phyloP scores from a whole-genome alignment of 30 jellyfish, hydroid and myxozoan genomes.

The Turritopsis rubra region DNA sequence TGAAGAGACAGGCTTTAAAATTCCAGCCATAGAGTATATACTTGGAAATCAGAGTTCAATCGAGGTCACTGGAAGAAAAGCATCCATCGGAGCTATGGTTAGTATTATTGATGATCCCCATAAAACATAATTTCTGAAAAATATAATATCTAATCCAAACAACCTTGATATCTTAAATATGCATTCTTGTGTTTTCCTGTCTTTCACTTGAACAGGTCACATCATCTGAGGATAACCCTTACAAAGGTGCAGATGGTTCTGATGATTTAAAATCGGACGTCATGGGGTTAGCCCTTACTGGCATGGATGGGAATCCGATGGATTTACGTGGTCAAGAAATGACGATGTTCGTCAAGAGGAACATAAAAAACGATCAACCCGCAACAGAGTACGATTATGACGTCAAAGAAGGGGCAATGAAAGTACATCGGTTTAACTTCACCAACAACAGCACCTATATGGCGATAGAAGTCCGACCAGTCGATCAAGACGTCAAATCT shows the following conservation, averaged over 20 bases:
- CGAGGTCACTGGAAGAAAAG: conserved; percentile 42
- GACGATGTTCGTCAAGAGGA: conserved; percentile 72
- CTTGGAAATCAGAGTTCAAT: conserved; percentile 2
- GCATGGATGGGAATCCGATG: conserved; percentile 65
- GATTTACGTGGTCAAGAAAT: conserved; percentile 83
- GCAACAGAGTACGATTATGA: conserved; percentile 45
- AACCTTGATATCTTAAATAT: too few species aligned
- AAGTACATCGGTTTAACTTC: conserved; percentile 65
- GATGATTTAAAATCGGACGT: conserved; percentile 69
- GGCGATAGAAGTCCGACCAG: conserved; percentile 74
- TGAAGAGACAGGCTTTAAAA: conserved; percentile 77
- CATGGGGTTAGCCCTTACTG: conserved; percentile 76
- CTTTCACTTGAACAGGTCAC: conserved; percentile 41
- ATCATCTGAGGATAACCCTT: conserved; percentile 67
- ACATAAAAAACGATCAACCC: conserved; percentile 42
- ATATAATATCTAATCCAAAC: too few species aligned
- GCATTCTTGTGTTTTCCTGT: too few species aligned
- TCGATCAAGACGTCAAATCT: conserved; percentile 38
- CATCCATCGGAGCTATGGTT: conserved; percentile 93
- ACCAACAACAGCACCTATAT: conserved; percentile 46
- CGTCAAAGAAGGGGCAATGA: conserved; percentile 33
- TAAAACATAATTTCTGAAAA: too few species aligned
- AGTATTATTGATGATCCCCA: too few species aligned
- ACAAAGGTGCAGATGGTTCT: conserved; percentile 50
- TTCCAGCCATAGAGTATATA: conserved; percentile 51